Evolutionary conservation across 2,113 vertebrate species (phyloP), one percentile per base, ranked within the genome.

Genomic region (Onychorhynchus coronatus): DNA sequence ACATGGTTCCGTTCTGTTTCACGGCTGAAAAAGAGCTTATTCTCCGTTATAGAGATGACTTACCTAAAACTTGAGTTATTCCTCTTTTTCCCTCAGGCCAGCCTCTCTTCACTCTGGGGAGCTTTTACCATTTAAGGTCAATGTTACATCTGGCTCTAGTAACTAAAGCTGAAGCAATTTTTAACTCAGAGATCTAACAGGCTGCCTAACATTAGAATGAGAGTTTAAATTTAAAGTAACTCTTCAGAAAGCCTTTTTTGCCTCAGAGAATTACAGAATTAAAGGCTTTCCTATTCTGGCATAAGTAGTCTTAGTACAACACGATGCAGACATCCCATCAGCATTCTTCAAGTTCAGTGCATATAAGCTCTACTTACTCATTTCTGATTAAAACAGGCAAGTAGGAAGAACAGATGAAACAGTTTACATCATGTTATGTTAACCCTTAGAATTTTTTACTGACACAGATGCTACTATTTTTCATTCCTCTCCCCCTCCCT

Each of bases 111-210:
- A 99, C 99, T 99, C 99, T 98, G 98, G 99, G 99, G 99, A 99
- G 99, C 99, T 99, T 99, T 99, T 99, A 99, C 99, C 99, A 99
- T 99, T 99, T 99, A 99, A 99, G 99, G 99, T 99, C 99, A 99
- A 99, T 98, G 98, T 98, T 99, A 98, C 98, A 98, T 98, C 98
- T 98, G 98, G 98, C 98, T 99, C 98, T 94, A 97, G 98, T 98
- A 97, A 96, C 97, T 68, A 97, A 92, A 98, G 98, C 98, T 97
- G 98, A 96, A 97, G 96, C 94, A 96, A 91, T 97, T 97, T 97
- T 96, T 96, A 94, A 97, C 95, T 96, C 85, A 0, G 85, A 97
- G 93, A 96, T 91, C 91, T 93, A 95, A 90, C 89, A 91, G 59
- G 95, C 93, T 95, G 96, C 95, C 92, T 55, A 89, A 97, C 96